Evolutionary conservation across 2,888 invertebrate genomes (phyloP).

Genomic region (Tubulanus polymorphus): DNA sequence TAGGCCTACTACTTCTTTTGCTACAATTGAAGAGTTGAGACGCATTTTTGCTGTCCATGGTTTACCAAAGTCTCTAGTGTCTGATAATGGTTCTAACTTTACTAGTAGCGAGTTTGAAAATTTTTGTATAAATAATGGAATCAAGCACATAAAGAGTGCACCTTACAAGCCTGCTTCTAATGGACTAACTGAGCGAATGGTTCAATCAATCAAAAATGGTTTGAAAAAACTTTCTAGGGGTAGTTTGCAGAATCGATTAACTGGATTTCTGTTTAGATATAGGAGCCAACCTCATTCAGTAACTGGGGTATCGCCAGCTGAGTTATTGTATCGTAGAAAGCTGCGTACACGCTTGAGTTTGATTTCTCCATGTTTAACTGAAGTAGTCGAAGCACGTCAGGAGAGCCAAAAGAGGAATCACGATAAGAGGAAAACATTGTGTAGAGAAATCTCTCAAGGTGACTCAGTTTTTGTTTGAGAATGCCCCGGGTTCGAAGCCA

Average conservation of each 20-base stretch:
- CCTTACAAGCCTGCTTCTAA: constrained; percentile 25
- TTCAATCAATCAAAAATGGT: constrained; percentile 24
- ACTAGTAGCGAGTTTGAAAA: constrained; percentile 19
- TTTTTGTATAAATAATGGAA: constrained; percentile 20
- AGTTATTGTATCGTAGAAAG: background rate
- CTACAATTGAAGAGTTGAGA: constrained; percentile 19
- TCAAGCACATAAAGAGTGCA: constrained; percentile 16
- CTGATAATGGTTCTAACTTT: constrained; percentile 26
- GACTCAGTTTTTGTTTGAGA: no score
- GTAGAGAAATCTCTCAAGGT: no score
- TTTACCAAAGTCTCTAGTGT: constrained; percentile 21
- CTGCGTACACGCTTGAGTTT: background rate
- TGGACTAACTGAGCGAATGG: constrained; percentile 23
- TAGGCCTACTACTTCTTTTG: constrained; percentile 16
- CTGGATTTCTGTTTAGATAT: constrained; percentile 6
- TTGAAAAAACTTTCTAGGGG: constrained; percentile 14
- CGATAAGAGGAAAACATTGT: no score
- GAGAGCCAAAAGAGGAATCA: background rate
- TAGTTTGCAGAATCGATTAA: constrained; percentile 1
- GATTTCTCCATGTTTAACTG: background rate
- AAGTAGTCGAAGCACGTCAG: background rate
- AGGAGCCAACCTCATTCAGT: constrained; percentile 13
- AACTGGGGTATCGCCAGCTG: constrained; percentile 8
- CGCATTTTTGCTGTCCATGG: constrained; percentile 21
- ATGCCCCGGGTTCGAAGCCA: no score